Conservation (phyloP, 2,113 vertebrate genomes). For the Dipodomys ordii region DNA sequence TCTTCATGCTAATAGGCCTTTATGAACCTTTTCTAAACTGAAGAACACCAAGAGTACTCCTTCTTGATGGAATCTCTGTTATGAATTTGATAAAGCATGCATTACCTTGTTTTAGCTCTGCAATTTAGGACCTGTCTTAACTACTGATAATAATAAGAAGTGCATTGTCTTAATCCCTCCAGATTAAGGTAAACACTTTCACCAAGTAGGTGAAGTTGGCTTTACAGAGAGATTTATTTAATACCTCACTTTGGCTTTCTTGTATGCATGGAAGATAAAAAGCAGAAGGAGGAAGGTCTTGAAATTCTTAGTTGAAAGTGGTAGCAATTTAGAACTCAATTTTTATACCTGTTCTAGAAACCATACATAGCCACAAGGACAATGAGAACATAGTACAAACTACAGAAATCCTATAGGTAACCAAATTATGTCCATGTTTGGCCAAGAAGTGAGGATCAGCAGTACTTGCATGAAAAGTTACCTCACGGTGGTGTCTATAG, state of each 20-base stretch:
- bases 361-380: neutral
- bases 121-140: neutral
- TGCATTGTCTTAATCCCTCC: neutral
- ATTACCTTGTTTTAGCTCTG: neutral
- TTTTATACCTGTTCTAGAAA: neutral
- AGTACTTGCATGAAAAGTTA: neutral
- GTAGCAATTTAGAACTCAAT: neutral
- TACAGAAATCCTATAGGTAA: neutral
- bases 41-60: neutral
- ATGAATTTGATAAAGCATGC: neutral
- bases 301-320: neutral
- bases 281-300: neutral
- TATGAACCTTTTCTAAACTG: neutral
- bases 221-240: neutral
- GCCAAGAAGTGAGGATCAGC: neutral
- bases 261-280: neutral
- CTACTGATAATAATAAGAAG: neutral
- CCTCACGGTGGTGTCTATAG: neutral
- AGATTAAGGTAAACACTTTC: neutral
- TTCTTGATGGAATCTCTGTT: neutral
- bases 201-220: neutral
- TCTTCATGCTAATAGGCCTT: neutral
- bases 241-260: neutral
- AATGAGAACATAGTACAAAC: neutral
- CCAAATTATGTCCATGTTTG: neutral